Conservation (phyloP, 2,113 vertebrate species). For the Gambusia affinis region DNA sequence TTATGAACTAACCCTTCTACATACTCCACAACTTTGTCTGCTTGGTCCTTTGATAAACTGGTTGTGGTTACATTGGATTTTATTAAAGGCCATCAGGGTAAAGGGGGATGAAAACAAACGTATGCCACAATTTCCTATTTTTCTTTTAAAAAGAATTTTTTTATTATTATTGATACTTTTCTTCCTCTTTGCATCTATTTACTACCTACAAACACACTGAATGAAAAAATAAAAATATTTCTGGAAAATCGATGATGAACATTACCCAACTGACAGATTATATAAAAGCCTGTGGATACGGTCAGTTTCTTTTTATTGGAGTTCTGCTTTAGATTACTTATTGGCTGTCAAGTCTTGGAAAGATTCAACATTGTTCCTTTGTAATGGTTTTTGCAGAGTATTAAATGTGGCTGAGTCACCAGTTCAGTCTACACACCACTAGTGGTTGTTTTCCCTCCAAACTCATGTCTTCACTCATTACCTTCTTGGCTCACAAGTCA, state of each 20-base stretch:
- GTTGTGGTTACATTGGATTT: not conserved
- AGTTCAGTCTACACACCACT: not conserved
- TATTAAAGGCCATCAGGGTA: not conserved
- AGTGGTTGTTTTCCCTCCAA: not conserved
- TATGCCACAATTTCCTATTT: no score
- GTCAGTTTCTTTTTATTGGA: conserved; percentile 2
- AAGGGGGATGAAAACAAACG: not conserved
- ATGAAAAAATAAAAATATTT: not conserved
- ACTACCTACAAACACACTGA: no score
- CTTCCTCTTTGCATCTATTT: no score
- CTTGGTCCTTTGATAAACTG: not conserved
- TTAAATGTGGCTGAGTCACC: not conserved
- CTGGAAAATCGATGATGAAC: not conserved
- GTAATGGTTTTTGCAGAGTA: not conserved
- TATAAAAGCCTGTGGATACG: not conserved
- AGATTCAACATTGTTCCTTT: not conserved
- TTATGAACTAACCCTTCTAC: not conserved
- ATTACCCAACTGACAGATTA: not conserved
- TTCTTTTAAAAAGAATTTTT: no score
- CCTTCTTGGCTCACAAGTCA: not conserved
- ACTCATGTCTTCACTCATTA: not conserved
- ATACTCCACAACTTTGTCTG: no score
- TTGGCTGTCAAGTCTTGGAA: conserved; percentile 5
- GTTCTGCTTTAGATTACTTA: conserved; percentile 8
- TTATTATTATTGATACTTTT: no score